A percentile compares a stretch with the other conserved stretches of the same genome.
Evolutionary conservation across 2,113 vertebrate genomes (phyloP).

Genomic region (Pachycephala philippinensis): DNA sequence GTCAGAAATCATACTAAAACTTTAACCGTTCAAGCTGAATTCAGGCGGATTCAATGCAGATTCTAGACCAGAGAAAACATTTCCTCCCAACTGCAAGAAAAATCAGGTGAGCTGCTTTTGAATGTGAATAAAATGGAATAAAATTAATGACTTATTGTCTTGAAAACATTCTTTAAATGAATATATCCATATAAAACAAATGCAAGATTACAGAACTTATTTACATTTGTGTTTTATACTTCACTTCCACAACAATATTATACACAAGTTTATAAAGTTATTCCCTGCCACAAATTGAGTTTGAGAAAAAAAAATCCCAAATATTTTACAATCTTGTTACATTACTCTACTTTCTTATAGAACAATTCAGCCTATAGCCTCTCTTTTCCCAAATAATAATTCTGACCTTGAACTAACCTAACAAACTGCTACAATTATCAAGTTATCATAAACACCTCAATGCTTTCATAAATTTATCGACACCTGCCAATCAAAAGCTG

Average conservation of each 20-base stretch:
- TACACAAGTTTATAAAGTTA: neutral
- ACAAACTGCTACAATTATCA: neutral
- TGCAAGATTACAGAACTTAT: neutral
- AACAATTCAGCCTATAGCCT: neutral
- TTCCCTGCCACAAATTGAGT: neutral
- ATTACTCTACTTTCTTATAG: neutral
- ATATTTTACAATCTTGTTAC: neutral
- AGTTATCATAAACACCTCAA: neutral
- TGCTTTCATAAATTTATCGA: neutral
- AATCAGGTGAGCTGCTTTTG: neutral
- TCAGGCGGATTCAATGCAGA: neutral
- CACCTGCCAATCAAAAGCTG: neutral
- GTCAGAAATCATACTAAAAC: neutral
- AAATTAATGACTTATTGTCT: neutral
- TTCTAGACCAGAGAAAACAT: neutral
- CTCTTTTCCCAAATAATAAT: neutral
- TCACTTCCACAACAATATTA: neutral
- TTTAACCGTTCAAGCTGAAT: neutral
- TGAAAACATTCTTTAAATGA: neutral
- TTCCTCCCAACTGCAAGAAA: neutral
- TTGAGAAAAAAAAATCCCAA: neutral
- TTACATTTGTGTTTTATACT: neutral
- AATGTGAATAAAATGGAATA: neutral
- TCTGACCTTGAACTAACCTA: neutral
- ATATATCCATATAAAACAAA: neutral